Conservation (phyloP, 2,888 invertebrate species). For the Chironomus riparius region DNA sequence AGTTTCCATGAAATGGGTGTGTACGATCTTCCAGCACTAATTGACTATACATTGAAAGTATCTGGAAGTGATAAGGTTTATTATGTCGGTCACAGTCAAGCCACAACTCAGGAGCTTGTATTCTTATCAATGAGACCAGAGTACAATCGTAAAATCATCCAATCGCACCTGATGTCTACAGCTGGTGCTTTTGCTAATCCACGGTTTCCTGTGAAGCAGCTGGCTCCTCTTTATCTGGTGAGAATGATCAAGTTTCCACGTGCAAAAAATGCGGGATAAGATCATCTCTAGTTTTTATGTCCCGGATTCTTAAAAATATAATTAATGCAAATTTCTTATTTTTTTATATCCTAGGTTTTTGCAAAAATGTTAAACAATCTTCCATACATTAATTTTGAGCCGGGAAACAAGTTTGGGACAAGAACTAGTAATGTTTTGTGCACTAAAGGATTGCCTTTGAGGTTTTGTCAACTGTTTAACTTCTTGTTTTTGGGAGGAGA, state of each 20-base stretch:
- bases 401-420: not conserved
- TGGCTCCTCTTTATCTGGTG: not conserved
- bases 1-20: slow-evolving; percentile 13
- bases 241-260: not conserved
- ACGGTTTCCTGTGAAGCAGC: not conserved
- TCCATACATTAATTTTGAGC: not conserved
- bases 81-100: slow-evolving; percentile 52
- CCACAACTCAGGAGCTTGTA: slow-evolving; percentile 61
- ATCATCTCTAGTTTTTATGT: no score
- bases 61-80: slow-evolving; percentile 41
- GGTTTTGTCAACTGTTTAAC: not conserved
- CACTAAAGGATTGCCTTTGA: not conserved
- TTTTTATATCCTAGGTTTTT: not conserved
- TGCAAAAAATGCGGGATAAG: no score
- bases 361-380: not conserved
- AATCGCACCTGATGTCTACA: not conserved
- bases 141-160: slow-evolving; percentile 41
- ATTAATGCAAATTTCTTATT: no score
- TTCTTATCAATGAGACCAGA: slow-evolving; percentile 53
- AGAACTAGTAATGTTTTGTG: not conserved
- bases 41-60: slow-evolving; percentile 31
- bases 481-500: not conserved
- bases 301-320: no score
- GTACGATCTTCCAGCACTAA: not conserved
- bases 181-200: not conserved